Percentiles rank a stretch among this genome's conserved stretches.
phyloP scores from a whole-genome alignment of 2,113 vertebrate genomes.

The Channa argus region DNA sequence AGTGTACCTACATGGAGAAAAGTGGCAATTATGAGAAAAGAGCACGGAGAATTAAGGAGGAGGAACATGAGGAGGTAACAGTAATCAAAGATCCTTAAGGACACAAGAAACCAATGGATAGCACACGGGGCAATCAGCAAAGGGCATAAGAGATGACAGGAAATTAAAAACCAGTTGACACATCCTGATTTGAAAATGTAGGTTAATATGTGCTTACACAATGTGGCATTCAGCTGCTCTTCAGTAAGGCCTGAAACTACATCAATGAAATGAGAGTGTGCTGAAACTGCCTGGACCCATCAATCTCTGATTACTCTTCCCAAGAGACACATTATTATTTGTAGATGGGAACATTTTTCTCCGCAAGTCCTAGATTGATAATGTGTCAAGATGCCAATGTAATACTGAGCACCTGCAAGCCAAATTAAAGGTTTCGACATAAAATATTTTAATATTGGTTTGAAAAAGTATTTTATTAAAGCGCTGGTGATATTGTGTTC shows the following conservation, averaged over 20 bases:
- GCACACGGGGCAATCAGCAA: not conserved
- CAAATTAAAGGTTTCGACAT: conserved; percentile 59
- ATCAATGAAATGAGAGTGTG: conserved; percentile 40
- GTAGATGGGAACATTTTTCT: conserved; percentile 21
- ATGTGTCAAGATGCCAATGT: conserved; percentile 28
- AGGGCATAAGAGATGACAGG: not conserved
- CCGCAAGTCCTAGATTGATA: conserved; percentile 17
- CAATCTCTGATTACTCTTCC: conserved; percentile 26
- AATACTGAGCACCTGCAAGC: conserved; percentile 8
- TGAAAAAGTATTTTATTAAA: conserved; percentile 60
- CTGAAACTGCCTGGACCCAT: conserved; percentile 9
- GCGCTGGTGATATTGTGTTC: conserved; percentile 39
- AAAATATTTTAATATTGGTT: conserved; percentile 60
- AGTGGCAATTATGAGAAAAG: not conserved
- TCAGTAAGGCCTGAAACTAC: conserved; percentile 26
- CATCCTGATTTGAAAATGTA: conserved; percentile 33
- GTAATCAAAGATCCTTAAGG: not conserved
- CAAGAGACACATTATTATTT: conserved; percentile 44
- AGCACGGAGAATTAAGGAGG: not conserved
- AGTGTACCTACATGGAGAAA: conserved; percentile 88
- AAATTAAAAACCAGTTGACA: conserved; percentile 14
- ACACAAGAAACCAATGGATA: not conserved
- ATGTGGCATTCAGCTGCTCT: conserved; percentile 17
- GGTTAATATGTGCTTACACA: conserved; percentile 37
- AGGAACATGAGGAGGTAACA: not conserved